Base-by-base conservation (phyloP, 2,888 invertebrate genomes). In the Caenorhabditis imperialis region DNA sequence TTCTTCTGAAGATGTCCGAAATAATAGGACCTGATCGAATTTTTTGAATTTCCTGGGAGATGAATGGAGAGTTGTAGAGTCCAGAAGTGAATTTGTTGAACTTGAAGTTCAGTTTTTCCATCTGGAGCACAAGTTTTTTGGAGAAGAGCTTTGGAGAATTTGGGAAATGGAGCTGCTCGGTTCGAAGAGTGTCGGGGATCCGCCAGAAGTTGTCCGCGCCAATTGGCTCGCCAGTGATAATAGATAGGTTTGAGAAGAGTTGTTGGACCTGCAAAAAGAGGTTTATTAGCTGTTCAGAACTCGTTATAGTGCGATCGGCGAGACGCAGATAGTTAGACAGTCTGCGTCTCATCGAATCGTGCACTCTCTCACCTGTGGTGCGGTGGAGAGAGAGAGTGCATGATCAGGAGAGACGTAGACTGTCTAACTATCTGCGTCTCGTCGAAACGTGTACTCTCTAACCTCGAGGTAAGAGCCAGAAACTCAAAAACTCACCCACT, bases 1-100 rank as follows among this genome's bases (percentile, higher is more conserved):
- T 57, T 45, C 67, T 23, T 27, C 25, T 33, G 35, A 35, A 57
- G 40, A 67, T 50, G 8, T 67, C 51, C 3, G 44, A 35, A 10
- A 67, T 12, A 42, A 67, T 27, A 2, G 67, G 67, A n/a, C 67
- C 67, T n/a, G 42, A 27, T 51, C 57, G 35, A 8, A 67, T 35
- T 23, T 67, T 57, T 8, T 4, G 16, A 14, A 67, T 67, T 16
- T 67, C 67, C n/a, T 45, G n/a, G n/a, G n/a, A n/a, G n/a, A n/a
- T n/a, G n/a, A n/a, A n/a, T n/a, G n/a, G n/a, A n/a, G n/a, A n/a
- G n/a, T n/a, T n/a, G n/a, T n/a, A 67, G 1, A 67, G 5, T 45
- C 67, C 67, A n/a, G 67, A 67, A 10, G 67, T 67, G 57, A 67
- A 67, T 16, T 50, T 22, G 16, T 67, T 67, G 44, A 67, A 57